Conservation (phyloP, 1,140 invertebrate genomes). For the Galleria mellonella region DNA sequence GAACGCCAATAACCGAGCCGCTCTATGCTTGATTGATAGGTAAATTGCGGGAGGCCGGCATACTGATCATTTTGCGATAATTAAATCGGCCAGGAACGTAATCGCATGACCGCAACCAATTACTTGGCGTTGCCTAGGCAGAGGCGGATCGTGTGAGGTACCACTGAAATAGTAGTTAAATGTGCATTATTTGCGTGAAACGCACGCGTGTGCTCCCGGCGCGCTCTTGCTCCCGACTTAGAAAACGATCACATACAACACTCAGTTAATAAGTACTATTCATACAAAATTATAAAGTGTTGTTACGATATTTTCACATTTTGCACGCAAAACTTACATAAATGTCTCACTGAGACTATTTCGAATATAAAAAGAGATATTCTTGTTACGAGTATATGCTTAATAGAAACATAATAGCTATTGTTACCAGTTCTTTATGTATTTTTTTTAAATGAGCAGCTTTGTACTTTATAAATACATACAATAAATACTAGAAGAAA, state of each 20-base stretch:
- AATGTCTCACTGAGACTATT: neutral
- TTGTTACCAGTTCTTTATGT: too few species aligned
- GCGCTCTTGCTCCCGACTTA: constrained; percentile 23
- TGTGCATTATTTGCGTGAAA: constrained; percentile 59
- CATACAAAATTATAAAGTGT: neutral
- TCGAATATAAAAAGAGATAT: too few species aligned
- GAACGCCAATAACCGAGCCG: constrained; percentile 32
- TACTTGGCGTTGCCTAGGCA: constrained; percentile 57
- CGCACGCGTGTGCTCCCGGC: constrained; percentile 37
- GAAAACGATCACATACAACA: constrained; percentile 1
- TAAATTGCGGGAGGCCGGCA: constrained; percentile 69
- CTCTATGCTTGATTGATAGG: constrained; percentile 66
- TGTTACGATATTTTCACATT: constrained; percentile 3
- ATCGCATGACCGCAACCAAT: constrained; percentile 74
- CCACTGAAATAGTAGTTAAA: constrained; percentile 49
- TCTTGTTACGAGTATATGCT: too few species aligned
- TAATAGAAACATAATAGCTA: too few species aligned
- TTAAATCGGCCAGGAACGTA: constrained; percentile 73
- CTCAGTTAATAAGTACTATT: neutral
- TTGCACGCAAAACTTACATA: neutral
- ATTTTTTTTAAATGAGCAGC: too few species aligned
- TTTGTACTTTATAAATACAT: too few species aligned
- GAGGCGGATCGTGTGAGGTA: constrained; percentile 57
- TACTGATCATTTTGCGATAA: constrained; percentile 72
- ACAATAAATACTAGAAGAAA: too few species aligned